Conservation (phyloP, 2,797 vertebrate species). For the Miopithecus talapoin region DNA sequence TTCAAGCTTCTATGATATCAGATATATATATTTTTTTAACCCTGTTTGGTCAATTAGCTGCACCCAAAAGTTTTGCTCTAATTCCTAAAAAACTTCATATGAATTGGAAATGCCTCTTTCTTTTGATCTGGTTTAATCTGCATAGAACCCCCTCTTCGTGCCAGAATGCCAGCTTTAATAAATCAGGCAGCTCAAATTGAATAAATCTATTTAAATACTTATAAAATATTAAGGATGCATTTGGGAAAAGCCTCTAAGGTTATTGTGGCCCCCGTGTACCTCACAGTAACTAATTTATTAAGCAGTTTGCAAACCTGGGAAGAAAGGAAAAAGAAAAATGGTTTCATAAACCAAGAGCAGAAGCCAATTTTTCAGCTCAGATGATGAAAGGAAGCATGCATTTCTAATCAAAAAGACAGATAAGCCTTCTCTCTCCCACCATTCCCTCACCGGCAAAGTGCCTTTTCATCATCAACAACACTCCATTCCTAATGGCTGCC, state of each 20-base stretch:
- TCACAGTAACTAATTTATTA: slow-evolving; percentile 89
- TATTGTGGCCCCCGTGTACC: slow-evolving; percentile 87
- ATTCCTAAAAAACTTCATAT: slow-evolving; percentile 75
- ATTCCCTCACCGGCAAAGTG: slow-evolving; percentile 88
- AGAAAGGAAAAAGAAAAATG: slow-evolving; percentile 88
- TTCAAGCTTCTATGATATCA: slow-evolving; percentile 51
- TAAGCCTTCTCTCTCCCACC: slow-evolving; percentile 87
- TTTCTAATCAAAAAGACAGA: slow-evolving; percentile 91
- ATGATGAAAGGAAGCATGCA: slow-evolving; percentile 90
- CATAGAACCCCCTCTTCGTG: slow-evolving; percentile 80
- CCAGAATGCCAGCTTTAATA: slow-evolving; percentile 84
- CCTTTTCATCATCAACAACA: slow-evolving; percentile 90
- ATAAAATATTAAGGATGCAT: slow-evolving; percentile 90
- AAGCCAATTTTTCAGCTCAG: slow-evolving; percentile 89
- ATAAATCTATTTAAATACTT: slow-evolving; percentile 90
- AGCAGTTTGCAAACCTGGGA: slow-evolving; percentile 88
- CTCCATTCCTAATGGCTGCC: slow-evolving; percentile 88
- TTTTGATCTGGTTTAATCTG: slow-evolving; percentile 84
- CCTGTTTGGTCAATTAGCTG: slow-evolving; percentile 68
- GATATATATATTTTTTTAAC: slow-evolving; percentile 44
- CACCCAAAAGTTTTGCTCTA: slow-evolving; percentile 73
- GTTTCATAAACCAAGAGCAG: slow-evolving; percentile 89
- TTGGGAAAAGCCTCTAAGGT: slow-evolving; percentile 89
- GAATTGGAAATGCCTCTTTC: slow-evolving; percentile 81
- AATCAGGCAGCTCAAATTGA: slow-evolving; percentile 86